Evolutionary conservation across 2,113 vertebrate genomes (phyloP).

Genomic region (Oreochromis spilurus): DNA sequence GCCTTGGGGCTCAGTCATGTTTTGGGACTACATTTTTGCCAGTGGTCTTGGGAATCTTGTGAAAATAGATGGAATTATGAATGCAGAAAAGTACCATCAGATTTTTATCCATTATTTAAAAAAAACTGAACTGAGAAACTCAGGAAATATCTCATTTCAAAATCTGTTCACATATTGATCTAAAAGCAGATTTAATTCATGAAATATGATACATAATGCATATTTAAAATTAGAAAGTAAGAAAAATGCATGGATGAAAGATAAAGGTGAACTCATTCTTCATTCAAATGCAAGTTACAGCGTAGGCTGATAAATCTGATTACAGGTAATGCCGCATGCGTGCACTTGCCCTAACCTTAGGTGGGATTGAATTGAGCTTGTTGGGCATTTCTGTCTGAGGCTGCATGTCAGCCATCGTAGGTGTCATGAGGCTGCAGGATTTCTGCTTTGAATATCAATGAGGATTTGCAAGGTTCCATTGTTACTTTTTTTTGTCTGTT

Average conservation of each 20-base stretch:
- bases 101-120: fast-evolving
- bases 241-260: neutral
- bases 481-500: slow-evolving; percentile 18
- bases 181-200: neutral
- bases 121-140: neutral
- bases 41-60: neutral
- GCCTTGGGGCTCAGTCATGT: neutral
- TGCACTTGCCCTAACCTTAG: neutral
- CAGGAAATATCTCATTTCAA: neutral
- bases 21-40: neutral
- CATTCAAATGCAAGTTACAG: neutral
- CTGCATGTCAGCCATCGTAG: neutral
- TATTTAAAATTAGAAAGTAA: neutral
- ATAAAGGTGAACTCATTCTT: neutral
- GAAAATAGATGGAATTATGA: neutral
- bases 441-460: slow-evolving; percentile 47
- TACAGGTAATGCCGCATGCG: neutral
- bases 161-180: neutral
- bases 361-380: neutral
- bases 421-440: slow-evolving; percentile 2
- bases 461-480: slow-evolving; percentile 15
- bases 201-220: neutral
- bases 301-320: neutral
- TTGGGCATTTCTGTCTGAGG: slow-evolving; percentile 9
- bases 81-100: neutral